Conservation (phyloP, 2,888 invertebrate genomes). For the Drosophila prolongata region DNA sequence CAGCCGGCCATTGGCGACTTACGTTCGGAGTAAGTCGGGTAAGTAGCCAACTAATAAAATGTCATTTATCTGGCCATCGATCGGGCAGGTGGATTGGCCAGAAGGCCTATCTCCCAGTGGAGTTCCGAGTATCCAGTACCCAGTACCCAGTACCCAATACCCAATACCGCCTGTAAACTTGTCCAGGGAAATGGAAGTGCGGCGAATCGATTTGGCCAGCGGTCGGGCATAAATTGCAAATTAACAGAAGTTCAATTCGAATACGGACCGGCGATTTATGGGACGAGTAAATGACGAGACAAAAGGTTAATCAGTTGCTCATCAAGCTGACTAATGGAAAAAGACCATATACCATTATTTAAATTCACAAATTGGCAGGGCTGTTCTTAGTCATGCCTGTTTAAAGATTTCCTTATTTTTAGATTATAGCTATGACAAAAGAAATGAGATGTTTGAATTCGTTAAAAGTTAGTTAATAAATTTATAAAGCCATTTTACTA, state of each 20-base stretch:
- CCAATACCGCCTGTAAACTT: constrained; percentile 26
- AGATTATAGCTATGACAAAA: too few relatives aligned
- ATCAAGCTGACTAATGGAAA: constrained; percentile 4
- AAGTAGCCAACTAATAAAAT: constrained; percentile 68
- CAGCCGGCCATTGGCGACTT: constrained; percentile 42
- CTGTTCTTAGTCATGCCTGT: not conserved
- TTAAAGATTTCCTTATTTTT: not conserved
- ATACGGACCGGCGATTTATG: constrained; percentile 63
- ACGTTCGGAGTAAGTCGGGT: constrained; percentile 35
- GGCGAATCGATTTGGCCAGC: constrained; percentile 67
- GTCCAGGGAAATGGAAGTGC: constrained; percentile 49
- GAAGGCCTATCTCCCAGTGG: not conserved
- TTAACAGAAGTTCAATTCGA: constrained; percentile 72
- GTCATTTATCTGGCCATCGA: constrained; percentile 77
- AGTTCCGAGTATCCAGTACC: too few relatives aligned
- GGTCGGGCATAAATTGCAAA: constrained; percentile 70
- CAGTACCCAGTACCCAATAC: too few relatives aligned
- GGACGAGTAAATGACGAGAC: constrained; percentile 46
- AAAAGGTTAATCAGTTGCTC: constrained; percentile 55
- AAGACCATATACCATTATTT: not conserved
- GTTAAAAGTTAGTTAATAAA: too few relatives aligned
- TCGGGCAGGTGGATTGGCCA: constrained; percentile 43
- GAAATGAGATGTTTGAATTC: too few relatives aligned
- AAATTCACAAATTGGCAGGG: not conserved
- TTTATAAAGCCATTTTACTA: too few relatives aligned